Evolutionary conservation across 2,888 invertebrate species (phyloP).

Genomic region (Platypus cylindrus): DNA sequence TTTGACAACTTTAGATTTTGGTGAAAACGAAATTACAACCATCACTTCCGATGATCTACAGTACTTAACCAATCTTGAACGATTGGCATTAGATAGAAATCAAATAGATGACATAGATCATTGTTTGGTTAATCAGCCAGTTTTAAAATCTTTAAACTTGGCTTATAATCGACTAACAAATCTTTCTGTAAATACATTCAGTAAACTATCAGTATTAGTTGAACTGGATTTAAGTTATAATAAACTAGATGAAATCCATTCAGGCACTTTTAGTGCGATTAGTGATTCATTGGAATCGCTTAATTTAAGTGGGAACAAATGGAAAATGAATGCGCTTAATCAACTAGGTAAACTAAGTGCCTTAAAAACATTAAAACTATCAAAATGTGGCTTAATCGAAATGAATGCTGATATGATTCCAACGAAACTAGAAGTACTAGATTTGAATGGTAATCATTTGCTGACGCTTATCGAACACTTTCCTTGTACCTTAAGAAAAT

Average conservation of each 20-base stretch:
- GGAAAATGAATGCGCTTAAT: constrained; percentile 42
- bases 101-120: constrained; percentile 55
- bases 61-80: constrained; percentile 49
- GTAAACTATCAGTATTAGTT: constrained; percentile 51
- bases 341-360: constrained; percentile 40
- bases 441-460: constrained; percentile 61
- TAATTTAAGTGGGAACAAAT: constrained; percentile 57
- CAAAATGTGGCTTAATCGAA: constrained; percentile 45
- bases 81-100: constrained; percentile 59
- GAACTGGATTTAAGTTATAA: constrained; percentile 65
- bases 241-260: constrained; percentile 31
- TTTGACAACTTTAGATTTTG: constrained; percentile 59
- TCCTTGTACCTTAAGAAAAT: constrained; percentile 43
- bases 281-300: constrained; percentile 48
- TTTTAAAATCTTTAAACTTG: constrained; percentile 44
- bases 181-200: constrained; percentile 57
- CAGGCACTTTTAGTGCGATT: constrained; percentile 29
- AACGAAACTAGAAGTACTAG: constrained; percentile 46
- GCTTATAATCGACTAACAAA: constrained; percentile 58
- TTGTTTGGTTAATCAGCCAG: constrained; percentile 45
- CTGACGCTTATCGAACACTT: constrained; percentile 40
- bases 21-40: constrained; percentile 61
- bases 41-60: constrained; percentile 54
- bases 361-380: constrained; percentile 44
- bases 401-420: constrained; percentile 44